These are phyloP conservation scores for Hypotaenidia okinawae DNA, from an alignment of 2,797 vertebrate species.

Conservation along the genomic window DNA sequence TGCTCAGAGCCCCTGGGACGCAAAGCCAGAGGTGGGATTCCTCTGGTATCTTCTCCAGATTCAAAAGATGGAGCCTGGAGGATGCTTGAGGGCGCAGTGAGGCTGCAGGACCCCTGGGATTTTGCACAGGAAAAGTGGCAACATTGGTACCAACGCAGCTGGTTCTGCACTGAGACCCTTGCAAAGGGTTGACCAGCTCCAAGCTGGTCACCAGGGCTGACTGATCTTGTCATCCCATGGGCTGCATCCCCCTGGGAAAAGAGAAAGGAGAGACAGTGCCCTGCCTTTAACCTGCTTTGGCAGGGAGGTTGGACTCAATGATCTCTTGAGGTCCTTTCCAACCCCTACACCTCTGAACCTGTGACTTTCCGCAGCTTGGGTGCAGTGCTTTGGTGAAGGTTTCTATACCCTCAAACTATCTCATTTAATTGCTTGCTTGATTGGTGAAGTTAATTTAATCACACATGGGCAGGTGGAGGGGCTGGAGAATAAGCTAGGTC, in stretches of 20 bases:
- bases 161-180: accelerated
- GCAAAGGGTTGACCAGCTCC: background rate
- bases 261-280: background rate
- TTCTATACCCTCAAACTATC: background rate
- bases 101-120: background rate
- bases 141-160: background rate
- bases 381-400: background rate
- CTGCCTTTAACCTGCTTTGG: background rate
- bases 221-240: background rate
- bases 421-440: background rate
- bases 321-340: too few relatives aligned
- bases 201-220: background rate
- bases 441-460: background rate
- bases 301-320: too few relatives aligned
- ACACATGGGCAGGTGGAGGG: background rate
- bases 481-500: background rate
- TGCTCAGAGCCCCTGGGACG: accelerated
- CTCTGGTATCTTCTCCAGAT: background rate
- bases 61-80: background rate
- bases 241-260: background rate
- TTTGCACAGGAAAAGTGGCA: background rate
- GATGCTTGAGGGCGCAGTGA: background rate
- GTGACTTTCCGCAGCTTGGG: background rate
- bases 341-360: too few relatives aligned
- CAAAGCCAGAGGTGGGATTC: background rate